phyloP scores from a whole-genome alignment of 1,140 invertebrate species.

The Steinernema feltiae region DNA sequence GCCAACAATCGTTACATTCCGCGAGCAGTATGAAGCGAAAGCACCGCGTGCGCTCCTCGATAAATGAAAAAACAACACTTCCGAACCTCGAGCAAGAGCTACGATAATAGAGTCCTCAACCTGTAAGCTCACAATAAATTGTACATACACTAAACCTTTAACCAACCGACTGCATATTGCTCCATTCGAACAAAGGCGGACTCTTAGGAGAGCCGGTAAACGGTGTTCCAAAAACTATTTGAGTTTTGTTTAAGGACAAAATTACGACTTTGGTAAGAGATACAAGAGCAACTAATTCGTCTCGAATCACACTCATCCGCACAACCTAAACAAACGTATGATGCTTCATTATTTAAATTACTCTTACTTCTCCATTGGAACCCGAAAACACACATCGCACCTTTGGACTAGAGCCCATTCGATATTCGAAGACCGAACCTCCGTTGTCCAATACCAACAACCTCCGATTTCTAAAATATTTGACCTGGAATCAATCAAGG shows the following conservation, averaged over 20 bases:
- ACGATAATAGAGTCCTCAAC: neutral
- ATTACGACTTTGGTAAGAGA: constrained; percentile 2
- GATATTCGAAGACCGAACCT: neutral
- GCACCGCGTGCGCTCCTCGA: neutral
- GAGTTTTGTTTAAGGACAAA: neutral
- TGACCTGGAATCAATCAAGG: neutral
- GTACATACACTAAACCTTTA: neutral
- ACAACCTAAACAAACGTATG: neutral
- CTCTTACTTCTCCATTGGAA: neutral
- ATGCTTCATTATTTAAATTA: neutral
- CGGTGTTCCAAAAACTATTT: neutral
- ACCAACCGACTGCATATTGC: neutral
- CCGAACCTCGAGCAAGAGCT: neutral
- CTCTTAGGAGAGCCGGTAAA: neutral
- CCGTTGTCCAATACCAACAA: neutral
- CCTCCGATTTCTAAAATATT: neutral
- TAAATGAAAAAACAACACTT: neutral
- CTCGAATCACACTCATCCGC: neutral
- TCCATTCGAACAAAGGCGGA: neutral
- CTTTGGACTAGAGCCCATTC: neutral
- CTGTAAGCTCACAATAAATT: no score
- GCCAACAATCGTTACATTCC: neutral
- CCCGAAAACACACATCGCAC: neutral
- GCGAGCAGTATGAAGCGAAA: neutral
- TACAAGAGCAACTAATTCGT: neutral